Percentiles rank a stretch among this genome's conserved stretches.
Evolutionary conservation across 2,888 invertebrate genomes (phyloP).

Genomic region (Ptilodon capucinus): DNA sequence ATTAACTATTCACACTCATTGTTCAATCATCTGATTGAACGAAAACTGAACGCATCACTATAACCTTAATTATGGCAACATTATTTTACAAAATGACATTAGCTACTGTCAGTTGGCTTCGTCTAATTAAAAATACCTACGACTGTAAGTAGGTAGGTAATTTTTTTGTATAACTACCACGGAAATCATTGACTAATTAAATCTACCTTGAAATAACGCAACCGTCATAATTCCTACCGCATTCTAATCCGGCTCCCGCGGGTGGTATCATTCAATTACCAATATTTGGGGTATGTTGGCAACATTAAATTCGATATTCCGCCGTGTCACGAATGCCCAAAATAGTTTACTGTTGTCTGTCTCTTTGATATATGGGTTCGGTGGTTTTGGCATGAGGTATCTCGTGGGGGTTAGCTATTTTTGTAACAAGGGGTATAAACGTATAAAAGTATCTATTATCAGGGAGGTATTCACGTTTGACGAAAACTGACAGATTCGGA

Average conservation of each 20-base stretch:
- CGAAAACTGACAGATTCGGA: no score
- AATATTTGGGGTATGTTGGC: constrained; percentile 9
- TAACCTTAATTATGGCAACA: no score
- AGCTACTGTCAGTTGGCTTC: no score
- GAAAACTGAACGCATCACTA: no score
- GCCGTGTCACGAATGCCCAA: constrained; percentile 18
- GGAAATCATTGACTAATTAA: constrained; percentile 10
- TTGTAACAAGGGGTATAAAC: neutral
- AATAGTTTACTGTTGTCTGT: constrained; percentile 29
- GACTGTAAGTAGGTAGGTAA: no score
- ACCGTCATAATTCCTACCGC: neutral
- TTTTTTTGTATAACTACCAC: no score
- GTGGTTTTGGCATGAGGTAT: constrained; percentile 7
- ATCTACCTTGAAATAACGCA: neutral
- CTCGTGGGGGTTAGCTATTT: constrained; percentile 24
- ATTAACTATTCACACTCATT: no score
- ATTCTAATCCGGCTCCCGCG: neutral
- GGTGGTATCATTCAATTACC: constrained; percentile 46
- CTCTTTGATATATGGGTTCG: constrained; percentile 29
- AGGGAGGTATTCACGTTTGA: no score
- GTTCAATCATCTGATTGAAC: no score
- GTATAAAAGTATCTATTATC: no score
- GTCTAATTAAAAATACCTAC: no score
- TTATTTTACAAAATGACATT: no score
- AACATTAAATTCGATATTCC: constrained; percentile 32